Conservation (phyloP, 2,113 vertebrate species). For the Chelonoidis abingdonii region DNA sequence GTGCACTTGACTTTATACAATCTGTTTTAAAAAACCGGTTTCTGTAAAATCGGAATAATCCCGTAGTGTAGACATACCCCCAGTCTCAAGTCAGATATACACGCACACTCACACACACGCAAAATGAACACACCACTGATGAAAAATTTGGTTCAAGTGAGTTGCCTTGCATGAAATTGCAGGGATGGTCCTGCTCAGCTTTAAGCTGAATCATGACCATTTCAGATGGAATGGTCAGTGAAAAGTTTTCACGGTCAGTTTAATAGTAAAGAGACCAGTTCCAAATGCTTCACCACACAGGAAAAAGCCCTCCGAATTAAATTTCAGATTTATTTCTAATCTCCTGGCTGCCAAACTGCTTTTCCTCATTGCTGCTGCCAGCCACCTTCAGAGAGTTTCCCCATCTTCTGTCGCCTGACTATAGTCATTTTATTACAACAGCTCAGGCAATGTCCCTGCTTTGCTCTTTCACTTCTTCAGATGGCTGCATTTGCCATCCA, state of each 20-base stretch:
- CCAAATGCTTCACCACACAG: not conserved
- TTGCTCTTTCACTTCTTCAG: not conserved
- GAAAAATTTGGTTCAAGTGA: not conserved
- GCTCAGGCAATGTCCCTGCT: fast-evolving
- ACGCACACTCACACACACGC: conserved; percentile 34
- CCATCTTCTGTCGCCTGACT: not conserved
- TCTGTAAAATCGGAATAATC: no score
- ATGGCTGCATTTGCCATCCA: not conserved
- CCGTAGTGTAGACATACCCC: not conserved
- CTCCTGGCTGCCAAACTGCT: not conserved
- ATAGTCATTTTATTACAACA: not conserved
- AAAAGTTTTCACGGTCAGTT: not conserved
- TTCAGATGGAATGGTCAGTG: no score
- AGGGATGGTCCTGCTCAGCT: not conserved
- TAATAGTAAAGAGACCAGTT: not conserved
- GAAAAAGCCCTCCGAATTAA: not conserved
- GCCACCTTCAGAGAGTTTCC: not conserved
- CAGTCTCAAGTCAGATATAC: conserved; percentile 26
- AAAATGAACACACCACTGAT: not conserved
- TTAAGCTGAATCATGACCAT: no score
- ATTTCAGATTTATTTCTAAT: not conserved
- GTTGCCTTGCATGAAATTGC: not conserved
- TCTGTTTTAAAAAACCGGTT: no score
- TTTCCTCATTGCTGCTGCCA: not conserved
- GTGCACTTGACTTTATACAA: no score